Percentiles rank a stretch among this genome's conserved stretches.
Evolutionary conservation across 2,113 vertebrate genomes (phyloP).

Genomic region (Notarius quadriscutis): DNA sequence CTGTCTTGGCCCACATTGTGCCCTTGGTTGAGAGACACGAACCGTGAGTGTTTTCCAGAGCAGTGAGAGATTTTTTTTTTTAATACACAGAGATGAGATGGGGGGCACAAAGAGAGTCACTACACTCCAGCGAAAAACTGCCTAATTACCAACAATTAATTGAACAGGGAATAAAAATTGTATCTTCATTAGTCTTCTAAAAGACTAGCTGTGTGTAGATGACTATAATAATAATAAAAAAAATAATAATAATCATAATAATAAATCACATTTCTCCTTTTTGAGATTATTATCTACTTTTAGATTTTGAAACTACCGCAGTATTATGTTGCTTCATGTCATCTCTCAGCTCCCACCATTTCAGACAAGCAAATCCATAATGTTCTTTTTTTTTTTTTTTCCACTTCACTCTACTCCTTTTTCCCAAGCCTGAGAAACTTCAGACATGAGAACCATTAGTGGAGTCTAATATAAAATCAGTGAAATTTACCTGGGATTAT

Average conservation of each 20-base stretch:
- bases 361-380: constrained; percentile 73
- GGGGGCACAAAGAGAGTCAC: constrained; percentile 9
- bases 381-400: constrained; percentile 74
- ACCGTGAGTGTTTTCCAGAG: constrained; percentile 43
- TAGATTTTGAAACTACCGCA: constrained; percentile 23
- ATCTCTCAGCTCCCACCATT: constrained; percentile 55
- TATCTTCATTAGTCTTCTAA: background rate
- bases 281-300: background rate
- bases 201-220: background rate
- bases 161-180: constrained; percentile 29
- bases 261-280: background rate
- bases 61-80: constrained; percentile 34
- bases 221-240: constrained; percentile 12
- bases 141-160: constrained; percentile 32
- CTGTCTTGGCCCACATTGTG: constrained; percentile 48
- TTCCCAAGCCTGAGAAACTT: constrained; percentile 79
- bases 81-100: constrained; percentile 29
- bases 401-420: constrained; percentile 67
- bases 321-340: constrained; percentile 43
- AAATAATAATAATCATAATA: constrained; percentile 22
- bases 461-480: constrained; percentile 77
- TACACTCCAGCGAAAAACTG: background rate
- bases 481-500: constrained; percentile 83
- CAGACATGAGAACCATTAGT: constrained; percentile 77
- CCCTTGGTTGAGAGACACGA: constrained; percentile 48